Evolutionary conservation across 2,113 vertebrate genomes (phyloP).

Genomic region (Verasper variegatus): DNA sequence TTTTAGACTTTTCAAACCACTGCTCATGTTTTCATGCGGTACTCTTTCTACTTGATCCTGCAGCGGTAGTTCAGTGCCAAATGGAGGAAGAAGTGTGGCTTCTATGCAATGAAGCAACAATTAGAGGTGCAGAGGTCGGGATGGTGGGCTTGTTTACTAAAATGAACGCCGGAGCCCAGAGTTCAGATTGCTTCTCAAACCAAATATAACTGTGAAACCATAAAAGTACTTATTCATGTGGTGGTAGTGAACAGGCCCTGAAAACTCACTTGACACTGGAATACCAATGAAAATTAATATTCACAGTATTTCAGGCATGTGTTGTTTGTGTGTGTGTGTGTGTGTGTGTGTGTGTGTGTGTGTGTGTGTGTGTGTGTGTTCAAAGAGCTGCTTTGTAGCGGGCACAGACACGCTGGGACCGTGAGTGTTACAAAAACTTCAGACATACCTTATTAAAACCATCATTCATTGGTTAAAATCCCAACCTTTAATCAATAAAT

Average conservation of each 20-base stretch:
- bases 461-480: too few relatives aligned
- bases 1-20: conserved; percentile 28
- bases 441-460: too few relatives aligned
- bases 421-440: too few relatives aligned
- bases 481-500: too few relatives aligned
- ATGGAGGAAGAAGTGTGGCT: neutral
- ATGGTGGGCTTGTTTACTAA: neutral
- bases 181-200: neutral
- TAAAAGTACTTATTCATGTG: neutral
- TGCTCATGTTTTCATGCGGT: conserved; percentile 16
- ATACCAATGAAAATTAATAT: neutral
- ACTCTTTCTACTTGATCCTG: conserved; percentile 36
- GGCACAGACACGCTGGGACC: too few relatives aligned
- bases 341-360: too few relatives aligned
- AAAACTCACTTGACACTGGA: conserved; percentile 22
- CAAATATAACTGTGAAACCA: conserved; percentile 1
- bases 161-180: neutral
- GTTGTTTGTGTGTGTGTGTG: too few relatives aligned
- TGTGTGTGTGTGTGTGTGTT: too few relatives aligned
- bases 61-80: neutral
- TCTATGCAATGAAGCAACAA: conserved; percentile 13
- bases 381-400: too few relatives aligned
- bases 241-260: neutral
- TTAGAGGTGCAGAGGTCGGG: neutral
- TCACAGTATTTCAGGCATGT: too few relatives aligned